Percentiles rank a stretch among this genome's conserved stretches.
Conservation (phyloP, 2,113 vertebrate species). For the Casuarius casuarius region DNA sequence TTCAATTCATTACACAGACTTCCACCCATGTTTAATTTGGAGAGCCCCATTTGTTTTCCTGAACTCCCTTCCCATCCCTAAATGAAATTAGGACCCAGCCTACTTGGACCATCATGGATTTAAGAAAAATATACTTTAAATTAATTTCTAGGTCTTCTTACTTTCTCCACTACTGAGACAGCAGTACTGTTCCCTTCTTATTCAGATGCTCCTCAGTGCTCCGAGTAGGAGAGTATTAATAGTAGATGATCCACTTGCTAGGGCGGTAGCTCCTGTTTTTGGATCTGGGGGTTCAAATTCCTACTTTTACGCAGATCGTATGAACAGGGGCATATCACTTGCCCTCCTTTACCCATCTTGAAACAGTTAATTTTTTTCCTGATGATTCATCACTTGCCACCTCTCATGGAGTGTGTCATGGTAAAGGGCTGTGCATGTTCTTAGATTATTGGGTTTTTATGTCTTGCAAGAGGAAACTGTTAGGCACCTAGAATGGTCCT, state of each 20-base stretch:
- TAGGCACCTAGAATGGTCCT: background rate
- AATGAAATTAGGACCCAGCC: slow-evolving; percentile 58
- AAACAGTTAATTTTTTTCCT: background rate
- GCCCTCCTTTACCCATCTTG: background rate
- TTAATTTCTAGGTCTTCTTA: slow-evolving; percentile 10
- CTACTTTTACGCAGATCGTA: background rate
- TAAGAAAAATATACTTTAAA: slow-evolving; percentile 19
- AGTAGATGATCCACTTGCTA: background rate
- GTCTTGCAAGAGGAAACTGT: background rate
- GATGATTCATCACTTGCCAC: background rate
- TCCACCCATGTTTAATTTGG: slow-evolving; percentile 65
- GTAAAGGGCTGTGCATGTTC: background rate
- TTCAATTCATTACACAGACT: slow-evolving; percentile 39
- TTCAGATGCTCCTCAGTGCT: background rate
- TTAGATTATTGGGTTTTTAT: background rate
- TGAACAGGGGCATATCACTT: background rate
- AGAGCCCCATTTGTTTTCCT: slow-evolving; percentile 45
- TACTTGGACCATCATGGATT: background rate
- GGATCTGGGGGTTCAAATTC: background rate
- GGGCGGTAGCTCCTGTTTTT: background rate
- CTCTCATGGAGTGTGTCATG: background rate
- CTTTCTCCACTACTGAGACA: background rate
- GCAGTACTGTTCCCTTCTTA: background rate
- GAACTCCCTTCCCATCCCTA: slow-evolving; percentile 34
- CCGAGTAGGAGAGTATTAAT: background rate